phyloP scores from a whole-genome alignment of 64 coral and sea anemone species.

The Stichodactyla mertensii region DNA sequence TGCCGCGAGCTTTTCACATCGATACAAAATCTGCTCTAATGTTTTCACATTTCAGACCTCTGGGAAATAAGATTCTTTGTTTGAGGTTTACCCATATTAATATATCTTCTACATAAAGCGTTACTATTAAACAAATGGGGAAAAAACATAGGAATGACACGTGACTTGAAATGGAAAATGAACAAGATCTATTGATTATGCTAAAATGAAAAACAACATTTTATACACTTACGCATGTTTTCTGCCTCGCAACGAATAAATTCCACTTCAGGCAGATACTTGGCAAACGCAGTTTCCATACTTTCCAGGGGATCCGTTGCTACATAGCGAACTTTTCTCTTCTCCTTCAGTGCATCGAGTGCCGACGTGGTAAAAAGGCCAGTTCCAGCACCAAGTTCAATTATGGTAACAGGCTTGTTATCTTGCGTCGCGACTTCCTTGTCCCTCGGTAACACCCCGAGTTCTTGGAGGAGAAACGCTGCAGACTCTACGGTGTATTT shows the following conservation, averaged over 20 bases:
- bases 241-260: background rate
- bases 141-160: too few relatives aligned
- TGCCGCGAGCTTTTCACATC: too few relatives aligned
- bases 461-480: background rate
- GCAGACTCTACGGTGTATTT: background rate
- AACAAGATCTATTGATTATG: too few relatives aligned
- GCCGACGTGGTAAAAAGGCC: background rate
- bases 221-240: constrained; percentile 4
- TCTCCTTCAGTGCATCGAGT: background rate
- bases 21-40: too few relatives aligned
- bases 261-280: background rate
- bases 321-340: background rate
- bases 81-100: too few relatives aligned
- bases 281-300: background rate
- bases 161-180: too few relatives aligned
- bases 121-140: too few relatives aligned
- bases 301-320: constrained; percentile 15
- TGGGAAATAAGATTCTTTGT: too few relatives aligned
- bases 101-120: too few relatives aligned
- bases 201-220: too few relatives aligned
- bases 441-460: background rate
- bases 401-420: background rate
- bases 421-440: background rate
- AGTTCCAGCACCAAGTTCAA: constrained; percentile 1
- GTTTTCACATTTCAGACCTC: too few relatives aligned